Evolutionary conservation across 2,797 vertebrate genomes (phyloP).

Genomic region (Oreochromis mossambicus): DNA sequence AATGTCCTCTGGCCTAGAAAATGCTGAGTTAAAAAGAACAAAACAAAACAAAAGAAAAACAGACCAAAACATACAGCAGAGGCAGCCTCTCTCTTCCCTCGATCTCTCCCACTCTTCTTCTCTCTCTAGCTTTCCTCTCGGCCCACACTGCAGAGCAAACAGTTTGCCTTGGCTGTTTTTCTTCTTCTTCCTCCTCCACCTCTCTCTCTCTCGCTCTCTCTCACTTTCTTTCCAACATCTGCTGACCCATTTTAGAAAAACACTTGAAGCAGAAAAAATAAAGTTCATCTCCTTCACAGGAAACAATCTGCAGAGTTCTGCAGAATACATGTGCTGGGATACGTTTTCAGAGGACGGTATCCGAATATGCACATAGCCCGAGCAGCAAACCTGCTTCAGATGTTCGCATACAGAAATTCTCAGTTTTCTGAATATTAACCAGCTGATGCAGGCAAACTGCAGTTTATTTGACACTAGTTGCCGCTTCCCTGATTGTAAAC

Average conservation of each 20-base stretch:
- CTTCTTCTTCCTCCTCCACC: slow-evolving; percentile 1
- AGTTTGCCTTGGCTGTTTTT: slow-evolving; percentile 72
- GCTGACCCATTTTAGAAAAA: slow-evolving; percentile 78
- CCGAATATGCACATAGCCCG: slow-evolving; percentile 1
- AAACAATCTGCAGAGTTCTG: slow-evolving; percentile 48
- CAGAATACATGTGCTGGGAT: slow-evolving; percentile 1
- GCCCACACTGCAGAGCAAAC: slow-evolving; percentile 68
- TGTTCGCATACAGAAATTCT: not conserved
- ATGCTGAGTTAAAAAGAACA: not conserved
- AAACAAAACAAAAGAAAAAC: not conserved
- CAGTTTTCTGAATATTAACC: slow-evolving; percentile 4
- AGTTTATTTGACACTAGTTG: not conserved
- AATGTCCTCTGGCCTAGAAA: slow-evolving; percentile 8
- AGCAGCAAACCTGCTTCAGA: slow-evolving; percentile 15
- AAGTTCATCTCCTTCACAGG: slow-evolving; percentile 66
- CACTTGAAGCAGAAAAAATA: slow-evolving; percentile 51
- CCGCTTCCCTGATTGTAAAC: not conserved
- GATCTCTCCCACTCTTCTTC: slow-evolving; percentile 43
- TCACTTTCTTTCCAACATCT: slow-evolving; percentile 63
- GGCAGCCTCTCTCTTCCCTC: slow-evolving; percentile 13
- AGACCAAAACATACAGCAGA: slow-evolving; percentile 32
- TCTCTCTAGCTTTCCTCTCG: slow-evolving; percentile 46
- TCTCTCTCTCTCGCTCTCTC: not conserved
- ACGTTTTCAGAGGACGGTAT: not conserved
- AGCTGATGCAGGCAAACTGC: not conserved